A percentile compares a stretch with the other conserved stretches of the same genome.
phyloP scores from a whole-genome alignment of 2,113 vertebrate species.

The Leptosomus discolor region DNA sequence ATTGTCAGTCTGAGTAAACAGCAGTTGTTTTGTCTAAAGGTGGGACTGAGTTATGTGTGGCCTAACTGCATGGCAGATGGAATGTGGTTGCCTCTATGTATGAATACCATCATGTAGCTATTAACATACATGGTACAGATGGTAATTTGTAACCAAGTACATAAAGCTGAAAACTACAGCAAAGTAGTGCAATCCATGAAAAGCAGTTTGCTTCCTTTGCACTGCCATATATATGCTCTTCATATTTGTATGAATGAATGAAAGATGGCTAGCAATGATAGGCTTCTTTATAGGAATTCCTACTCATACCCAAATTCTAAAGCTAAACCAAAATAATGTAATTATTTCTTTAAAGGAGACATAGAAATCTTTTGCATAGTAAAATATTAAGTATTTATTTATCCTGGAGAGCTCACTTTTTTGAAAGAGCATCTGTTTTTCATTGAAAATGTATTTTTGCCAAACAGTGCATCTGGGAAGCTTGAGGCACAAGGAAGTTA shows the following conservation, averaged over 20 bases:
- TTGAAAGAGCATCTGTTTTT: slow-evolving; percentile 67
- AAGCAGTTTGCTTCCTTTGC: neutral
- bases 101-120: slow-evolving; percentile 80
- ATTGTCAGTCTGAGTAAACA: slow-evolving; percentile 82
- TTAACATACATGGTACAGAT: slow-evolving; percentile 84
- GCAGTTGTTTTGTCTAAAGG: slow-evolving; percentile 81
- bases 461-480: slow-evolving; percentile 65
- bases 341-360: slow-evolving; percentile 48
- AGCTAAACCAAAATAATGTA: slow-evolving; percentile 11
- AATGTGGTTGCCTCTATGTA: slow-evolving; percentile 75
- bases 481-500: slow-evolving; percentile 55
- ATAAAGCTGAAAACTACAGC: slow-evolving; percentile 76
- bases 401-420: slow-evolving; percentile 56
- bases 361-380: slow-evolving; percentile 15
- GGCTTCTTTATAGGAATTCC: neutral
- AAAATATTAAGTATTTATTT: slow-evolving; percentile 68
- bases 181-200: neutral
- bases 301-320: neutral
- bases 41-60: slow-evolving; percentile 82
- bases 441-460: slow-evolving; percentile 64
- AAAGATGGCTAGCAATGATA: neutral
- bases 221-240: neutral
- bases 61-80: slow-evolving; percentile 82
- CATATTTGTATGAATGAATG: neutral
- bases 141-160: slow-evolving; percentile 81